Percentiles rank a stretch among this genome's conserved stretches.
phyloP scores from a whole-genome alignment of 2,797 vertebrate genomes.

The Labeo calbasu region DNA sequence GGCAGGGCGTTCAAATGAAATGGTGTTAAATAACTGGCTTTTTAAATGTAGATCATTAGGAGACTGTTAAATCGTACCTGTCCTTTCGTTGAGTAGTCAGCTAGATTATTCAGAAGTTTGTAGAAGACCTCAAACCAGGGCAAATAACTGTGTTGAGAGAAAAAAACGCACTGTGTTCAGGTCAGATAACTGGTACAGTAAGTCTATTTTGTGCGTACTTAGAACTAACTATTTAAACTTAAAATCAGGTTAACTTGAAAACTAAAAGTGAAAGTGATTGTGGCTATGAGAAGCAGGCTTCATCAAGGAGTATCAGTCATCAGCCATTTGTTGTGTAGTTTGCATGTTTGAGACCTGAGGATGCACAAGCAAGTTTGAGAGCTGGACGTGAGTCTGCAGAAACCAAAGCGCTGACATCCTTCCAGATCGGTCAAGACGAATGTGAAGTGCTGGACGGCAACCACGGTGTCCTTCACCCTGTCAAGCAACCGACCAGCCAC shows the following conservation, averaged over 20 bases:
- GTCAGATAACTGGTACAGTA: neutral
- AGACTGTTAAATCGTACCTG: conserved; percentile 77
- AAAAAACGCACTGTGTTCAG: neutral
- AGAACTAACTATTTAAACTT: neutral
- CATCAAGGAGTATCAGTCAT: neutral
- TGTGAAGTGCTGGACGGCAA: conserved; percentile 87
- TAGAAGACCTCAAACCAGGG: conserved; percentile 95
- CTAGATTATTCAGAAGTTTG: conserved; percentile 88
- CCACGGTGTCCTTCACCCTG: conserved; percentile 75
- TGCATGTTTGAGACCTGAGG: conserved; percentile 78
- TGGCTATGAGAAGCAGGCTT: neutral
- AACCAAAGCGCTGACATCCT: conserved; percentile 88
- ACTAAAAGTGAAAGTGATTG: neutral
- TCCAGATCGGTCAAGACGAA: conserved; percentile 88
- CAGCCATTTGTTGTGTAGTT: neutral
- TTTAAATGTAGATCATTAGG: neutral
- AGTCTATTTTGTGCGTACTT: neutral
- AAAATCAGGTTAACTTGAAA: neutral
- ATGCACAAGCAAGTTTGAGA: conserved; percentile 86
- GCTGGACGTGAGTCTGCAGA: conserved; percentile 84
- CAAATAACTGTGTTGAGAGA: conserved; percentile 77
- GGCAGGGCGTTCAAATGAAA: conserved; percentile 37
- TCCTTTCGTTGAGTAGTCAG: conserved; percentile 83
- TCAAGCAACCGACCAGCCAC: neutral
- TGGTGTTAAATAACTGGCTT: neutral